A percentile compares a stretch with the other conserved stretches of the same genome.
Conservation (phyloP, 1,140 invertebrate genomes). For the Heliconius hewitsoni region DNA sequence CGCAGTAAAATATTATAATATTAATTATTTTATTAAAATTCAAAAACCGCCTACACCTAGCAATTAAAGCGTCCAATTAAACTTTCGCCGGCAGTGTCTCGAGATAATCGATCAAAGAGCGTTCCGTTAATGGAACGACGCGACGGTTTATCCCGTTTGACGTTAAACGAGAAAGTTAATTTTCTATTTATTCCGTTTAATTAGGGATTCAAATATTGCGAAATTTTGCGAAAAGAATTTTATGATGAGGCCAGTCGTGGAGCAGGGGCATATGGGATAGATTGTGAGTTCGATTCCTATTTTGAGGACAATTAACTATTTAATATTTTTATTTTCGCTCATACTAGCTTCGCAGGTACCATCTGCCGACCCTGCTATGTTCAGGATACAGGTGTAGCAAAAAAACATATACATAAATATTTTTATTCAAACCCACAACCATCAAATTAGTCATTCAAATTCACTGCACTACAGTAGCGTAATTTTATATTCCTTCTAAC, state of each 20-base stretch:
- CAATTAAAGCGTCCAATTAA: slow-evolving; percentile 26
- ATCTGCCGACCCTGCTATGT: too few relatives aligned
- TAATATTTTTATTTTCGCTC: too few relatives aligned
- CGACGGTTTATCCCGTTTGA: slow-evolving; percentile 19
- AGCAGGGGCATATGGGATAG: too few relatives aligned
- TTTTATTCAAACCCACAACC: not conserved
- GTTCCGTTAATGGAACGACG: slow-evolving; percentile 24
- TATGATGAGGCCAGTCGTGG: too few relatives aligned
- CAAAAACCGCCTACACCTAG: slow-evolving; percentile 10
- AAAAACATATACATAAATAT: too few relatives aligned
- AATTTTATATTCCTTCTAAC: not conserved
- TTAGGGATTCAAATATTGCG: not conserved
- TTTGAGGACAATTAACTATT: too few relatives aligned
- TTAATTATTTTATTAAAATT: slow-evolving; percentile 16
- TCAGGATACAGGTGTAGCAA: too few relatives aligned
- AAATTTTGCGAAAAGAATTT: too few relatives aligned
- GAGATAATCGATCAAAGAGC: slow-evolving; percentile 30
- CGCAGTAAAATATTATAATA: not conserved
- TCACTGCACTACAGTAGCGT: not conserved
- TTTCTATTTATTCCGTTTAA: slow-evolving; percentile 7
- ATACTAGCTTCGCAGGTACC: too few relatives aligned
- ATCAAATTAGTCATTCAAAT: not conserved
- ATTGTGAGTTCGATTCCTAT: too few relatives aligned
- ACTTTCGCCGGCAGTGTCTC: slow-evolving; percentile 31
- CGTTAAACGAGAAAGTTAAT: slow-evolving; percentile 21